Base-by-base conservation (phyloP, 2,113 vertebrate species). In the Sciurus niger region DNA sequence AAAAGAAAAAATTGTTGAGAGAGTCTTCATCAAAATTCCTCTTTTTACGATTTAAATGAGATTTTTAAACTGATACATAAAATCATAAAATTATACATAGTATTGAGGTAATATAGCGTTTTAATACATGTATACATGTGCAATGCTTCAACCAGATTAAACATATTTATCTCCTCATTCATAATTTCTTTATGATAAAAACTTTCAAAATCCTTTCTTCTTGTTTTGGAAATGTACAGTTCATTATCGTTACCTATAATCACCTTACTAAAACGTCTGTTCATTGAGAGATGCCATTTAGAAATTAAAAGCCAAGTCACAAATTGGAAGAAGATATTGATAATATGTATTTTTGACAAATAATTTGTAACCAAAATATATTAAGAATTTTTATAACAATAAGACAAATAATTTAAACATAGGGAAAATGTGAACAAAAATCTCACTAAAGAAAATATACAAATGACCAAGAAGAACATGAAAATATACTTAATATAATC, bases 271-370 rank as follows among this genome's bases (percentile, higher is more conserved):
- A 68, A 18, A 25, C 24, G 32, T 74, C 63, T 82, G 48, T 34
- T 67, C 60, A 78, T 78, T 84, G 37, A 67, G 89, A 95, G 37
- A 43, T 2, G 53, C 32, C 46, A 97, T 76, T 90, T 93, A 78
- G 53, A 86, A 77, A 89, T 93, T 78, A 93, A 91, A 95, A 94
- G 22, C 48, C 43, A 89, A 89, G 43, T 6, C 8, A 48, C 17
- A 68, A 40, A 63, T 10, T 60, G 13, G 10, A 30, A 58, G 25
- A 73, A 95, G 83, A 58, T 55, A 90, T 58, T 80, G 53, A 10
- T 10, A 87, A 79, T 68, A 37, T 6, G 37, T 63, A 88, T 88
- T 90, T 72, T 76, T 94, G 40, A 87, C 46, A 96, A 91, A 85
- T 24, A 78, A 84, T 70, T 89, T 78, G 70, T 58, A 88, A 74